Percentiles rank a stretch among this genome's conserved stretches.
Evolutionary conservation across 2,113 vertebrate genomes (phyloP).

Genomic region (Sylvia atricapilla): DNA sequence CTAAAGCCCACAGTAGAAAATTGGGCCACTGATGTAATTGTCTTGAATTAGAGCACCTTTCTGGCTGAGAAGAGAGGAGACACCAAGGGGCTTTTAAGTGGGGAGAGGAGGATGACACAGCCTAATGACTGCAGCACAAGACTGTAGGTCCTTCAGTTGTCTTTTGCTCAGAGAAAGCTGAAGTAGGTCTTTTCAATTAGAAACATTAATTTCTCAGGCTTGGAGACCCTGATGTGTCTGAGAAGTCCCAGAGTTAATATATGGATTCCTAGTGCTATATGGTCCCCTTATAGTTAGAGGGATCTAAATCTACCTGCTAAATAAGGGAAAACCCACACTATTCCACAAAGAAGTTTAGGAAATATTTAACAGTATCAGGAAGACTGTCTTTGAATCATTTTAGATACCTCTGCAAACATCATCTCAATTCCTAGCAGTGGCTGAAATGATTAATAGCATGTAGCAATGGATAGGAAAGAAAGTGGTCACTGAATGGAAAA

Average conservation of each 20-base stretch:
- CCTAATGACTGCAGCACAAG: not conserved
- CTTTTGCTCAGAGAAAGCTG: not conserved
- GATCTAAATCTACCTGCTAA: not conserved
- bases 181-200: not conserved
- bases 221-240: not conserved
- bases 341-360: not conserved
- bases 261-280: not conserved
- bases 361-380: not conserved
- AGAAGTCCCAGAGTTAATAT: not conserved
- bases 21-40: not conserved
- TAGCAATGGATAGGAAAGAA: not conserved
- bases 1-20: not conserved
- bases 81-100: not conserved
- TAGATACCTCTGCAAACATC: not conserved
- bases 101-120: not conserved
- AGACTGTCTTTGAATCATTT: not conserved
- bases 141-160: not conserved
- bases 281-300: not conserved
- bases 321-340: rapidly evolving
- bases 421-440: not conserved
- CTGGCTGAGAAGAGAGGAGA: not conserved
- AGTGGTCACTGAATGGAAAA: conserved; percentile 10
- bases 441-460: conserved; percentile 4
- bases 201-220: not conserved
- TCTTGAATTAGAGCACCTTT: not conserved